Base-by-base conservation (phyloP, 2,113 vertebrate species). In the Antigone vipio region DNA sequence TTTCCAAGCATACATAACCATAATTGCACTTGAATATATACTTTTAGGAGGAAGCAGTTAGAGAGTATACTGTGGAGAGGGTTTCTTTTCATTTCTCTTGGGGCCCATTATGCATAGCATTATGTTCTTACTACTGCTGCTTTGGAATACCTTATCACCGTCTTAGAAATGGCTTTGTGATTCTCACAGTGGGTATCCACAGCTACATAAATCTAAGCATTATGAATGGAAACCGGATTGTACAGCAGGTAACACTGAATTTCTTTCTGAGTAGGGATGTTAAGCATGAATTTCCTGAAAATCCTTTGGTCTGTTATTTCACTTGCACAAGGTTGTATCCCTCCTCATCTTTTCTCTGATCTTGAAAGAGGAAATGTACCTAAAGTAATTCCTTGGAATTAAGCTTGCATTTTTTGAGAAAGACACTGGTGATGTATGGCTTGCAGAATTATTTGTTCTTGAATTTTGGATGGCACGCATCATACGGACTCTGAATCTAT, bases 391-490 rank as follows among this genome's bases (percentile, higher is more conserved):
- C 17, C 24, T 72, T 59, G 47, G 26, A 62, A 83, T 62, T 50
- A 49, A 72, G 34, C 4, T 47, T 50, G 4, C 22, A 15, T 17
- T 62, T 79, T 68, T 53, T 60, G 6, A 67, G 27, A 64, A 81
- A 85, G 49, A 4, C 50, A 17, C 9, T 47, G 5, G 3, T 62
- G 40, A 7, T 35, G 3, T 26, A 53, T 0, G 0, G 7, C 9
- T 81, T 66, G 20, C 9, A 53, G 18, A 52, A 58, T 42, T 79
- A 45, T 53, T 9, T 21, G 0, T 49, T 58, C 42, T 58, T 29
- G 10, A 81, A 44, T 78, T 66, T 60, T 71, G 42, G 21, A 63
- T 27, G 10, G 5, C 5, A 67, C 10, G 60, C 3, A 9, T 9
- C 5, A 20, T 23, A 56, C 2, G 14, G 30, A 50, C 15, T 79